phyloP scores from a whole-genome alignment of 2,888 invertebrate species.

The Spodoptera picta region DNA sequence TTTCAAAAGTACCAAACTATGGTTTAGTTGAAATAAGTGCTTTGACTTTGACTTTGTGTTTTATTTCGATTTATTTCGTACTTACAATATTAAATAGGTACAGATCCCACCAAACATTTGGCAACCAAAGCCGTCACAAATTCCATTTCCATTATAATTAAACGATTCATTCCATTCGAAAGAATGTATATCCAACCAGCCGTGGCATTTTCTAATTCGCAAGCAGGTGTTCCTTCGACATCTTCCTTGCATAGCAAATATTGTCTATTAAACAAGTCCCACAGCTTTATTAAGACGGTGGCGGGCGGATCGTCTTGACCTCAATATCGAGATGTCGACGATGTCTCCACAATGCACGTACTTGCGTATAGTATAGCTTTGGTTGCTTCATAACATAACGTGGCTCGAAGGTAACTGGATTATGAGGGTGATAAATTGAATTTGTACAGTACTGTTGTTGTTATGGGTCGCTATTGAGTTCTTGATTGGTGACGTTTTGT shows the following conservation, averaged over 20 bases:
- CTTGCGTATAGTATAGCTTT: slow-evolving; percentile 3
- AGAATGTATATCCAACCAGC: background rate
- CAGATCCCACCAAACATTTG: too few relatives aligned
- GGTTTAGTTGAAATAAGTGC: too few relatives aligned
- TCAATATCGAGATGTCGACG: slow-evolving; percentile 44
- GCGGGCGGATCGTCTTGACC: slow-evolving; percentile 50
- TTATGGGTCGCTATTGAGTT: background rate
- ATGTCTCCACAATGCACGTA: slow-evolving; percentile 42
- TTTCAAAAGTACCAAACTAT: too few relatives aligned
- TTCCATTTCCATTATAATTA: too few relatives aligned
- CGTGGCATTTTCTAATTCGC: slow-evolving; percentile 18
- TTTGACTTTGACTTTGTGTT: too few relatives aligned
- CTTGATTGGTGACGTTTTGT: too few relatives aligned
- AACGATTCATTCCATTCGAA: background rate
- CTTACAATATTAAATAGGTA: too few relatives aligned
- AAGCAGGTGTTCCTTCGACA: slow-evolving; percentile 33
- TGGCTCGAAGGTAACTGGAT: too few relatives aligned
- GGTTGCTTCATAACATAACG: background rate
- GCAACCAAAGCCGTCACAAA: too few relatives aligned
- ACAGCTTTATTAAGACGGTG: slow-evolving; percentile 51
- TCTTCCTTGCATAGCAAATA: slow-evolving; percentile 54
- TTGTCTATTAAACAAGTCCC: slow-evolving; percentile 55
- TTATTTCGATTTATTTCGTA: too few relatives aligned
- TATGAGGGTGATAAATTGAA: too few relatives aligned
- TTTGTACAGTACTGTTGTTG: too few relatives aligned